These are phyloP conservation scores for Tragopan temminckii DNA, from an alignment of 2,797 vertebrate genomes.

Conservation along the genomic window DNA sequence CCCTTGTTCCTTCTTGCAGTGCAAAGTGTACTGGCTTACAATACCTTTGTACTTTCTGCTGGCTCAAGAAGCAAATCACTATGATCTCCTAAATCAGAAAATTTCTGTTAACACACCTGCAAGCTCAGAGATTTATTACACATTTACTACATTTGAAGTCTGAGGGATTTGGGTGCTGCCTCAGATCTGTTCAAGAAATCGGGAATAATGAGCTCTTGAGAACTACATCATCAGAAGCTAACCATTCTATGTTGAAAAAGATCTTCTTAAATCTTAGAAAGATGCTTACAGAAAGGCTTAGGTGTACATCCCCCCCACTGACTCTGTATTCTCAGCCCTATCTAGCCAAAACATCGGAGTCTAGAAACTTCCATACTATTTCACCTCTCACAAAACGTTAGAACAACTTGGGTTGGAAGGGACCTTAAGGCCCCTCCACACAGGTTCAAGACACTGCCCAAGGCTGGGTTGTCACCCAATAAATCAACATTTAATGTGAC, in stretches of 20 bases:
- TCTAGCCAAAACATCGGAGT: rapidly evolving
- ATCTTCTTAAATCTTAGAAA: background rate
- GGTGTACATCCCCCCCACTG: too few species aligned
- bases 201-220: background rate
- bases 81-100: background rate
- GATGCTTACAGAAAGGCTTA: background rate
- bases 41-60: background rate
- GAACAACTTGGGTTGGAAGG: background rate
- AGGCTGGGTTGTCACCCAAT: too few species aligned
- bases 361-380: background rate
- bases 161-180: background rate
- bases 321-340: too few species aligned
- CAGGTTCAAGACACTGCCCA: background rate
- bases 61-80: background rate
- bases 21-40: background rate
- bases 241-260: background rate
- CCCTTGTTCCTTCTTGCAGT: background rate
- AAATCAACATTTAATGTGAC: too few species aligned
- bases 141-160: rapidly evolving
- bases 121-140: background rate
- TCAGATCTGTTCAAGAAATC: background rate
- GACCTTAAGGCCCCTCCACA: background rate
- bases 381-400: background rate
- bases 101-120: background rate
- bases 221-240: background rate